These are phyloP conservation scores for Acrobasis repandana DNA, from an alignment of 2,888 invertebrate genomes.

Conservation along the genomic window DNA sequence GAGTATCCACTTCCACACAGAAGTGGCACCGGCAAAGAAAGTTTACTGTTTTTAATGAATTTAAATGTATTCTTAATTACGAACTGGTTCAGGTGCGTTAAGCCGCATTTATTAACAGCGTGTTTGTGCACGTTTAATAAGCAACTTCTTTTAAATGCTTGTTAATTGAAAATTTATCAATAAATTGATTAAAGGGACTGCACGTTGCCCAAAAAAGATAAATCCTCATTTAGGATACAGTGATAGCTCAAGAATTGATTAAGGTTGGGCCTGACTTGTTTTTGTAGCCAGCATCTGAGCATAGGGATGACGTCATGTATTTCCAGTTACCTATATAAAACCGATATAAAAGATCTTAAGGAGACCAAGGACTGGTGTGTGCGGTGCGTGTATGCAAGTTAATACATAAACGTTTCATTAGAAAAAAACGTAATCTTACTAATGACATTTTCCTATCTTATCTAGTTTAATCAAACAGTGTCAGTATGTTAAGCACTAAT, in stretches of 20 bases:
- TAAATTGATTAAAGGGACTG: neutral
- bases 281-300: neutral
- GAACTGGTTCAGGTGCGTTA: slow-evolving; percentile 74
- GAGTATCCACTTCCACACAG: slow-evolving; percentile 56
- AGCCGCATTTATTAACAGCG: slow-evolving; percentile 56
- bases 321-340: neutral
- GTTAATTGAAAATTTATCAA: slow-evolving; percentile 12
- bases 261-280: neutral
- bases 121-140: slow-evolving; percentile 26
- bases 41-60: slow-evolving; percentile 78
- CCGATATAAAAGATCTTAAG: neutral
- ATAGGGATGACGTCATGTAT: neutral
- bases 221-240: neutral
- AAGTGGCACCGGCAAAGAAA: slow-evolving; percentile 61
- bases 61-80: slow-evolving; percentile 79
- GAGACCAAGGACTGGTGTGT: neutral
- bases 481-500: slow-evolving; percentile 27
- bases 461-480: neutral
- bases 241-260: neutral
- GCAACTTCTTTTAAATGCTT: slow-evolving; percentile 6
- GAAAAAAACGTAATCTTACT: neutral
- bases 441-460: neutral
- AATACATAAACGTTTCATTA: neutral
- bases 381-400: neutral
- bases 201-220: neutral